Base-by-base conservation (phyloP, 2,888 invertebrate species). In the Platycheirus rosarum region DNA sequence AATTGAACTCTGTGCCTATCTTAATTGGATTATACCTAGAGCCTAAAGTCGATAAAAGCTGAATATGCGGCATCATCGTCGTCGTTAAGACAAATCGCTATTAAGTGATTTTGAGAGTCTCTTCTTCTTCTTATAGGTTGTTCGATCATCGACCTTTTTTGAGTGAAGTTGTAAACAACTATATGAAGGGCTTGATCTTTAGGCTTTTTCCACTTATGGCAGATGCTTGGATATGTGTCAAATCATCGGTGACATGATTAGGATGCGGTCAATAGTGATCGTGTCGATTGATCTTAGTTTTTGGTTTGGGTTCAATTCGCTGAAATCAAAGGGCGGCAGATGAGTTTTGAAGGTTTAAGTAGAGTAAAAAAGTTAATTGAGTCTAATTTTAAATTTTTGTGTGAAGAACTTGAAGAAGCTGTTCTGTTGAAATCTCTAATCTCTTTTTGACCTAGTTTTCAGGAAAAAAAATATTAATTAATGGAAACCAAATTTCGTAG, bases 161-260 rank as follows among this genome's bases (percentile, higher is more conserved):
- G 18, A 55, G 9, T 14, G 20, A 55, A 40, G 20, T 0, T 40
- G 14, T 14, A 3, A 11, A n/a, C n/a, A 0, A 20, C 13, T 23
- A 46, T 3, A 51, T 11, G 32, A 51, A 14, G 55, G 26, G 5
- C n/a, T 46, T 42, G 26, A 18, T 23, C 16, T 20, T 4, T 42
- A 16, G 18, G 42, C 46, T 60, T 23, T 69, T 8, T 42, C 16
- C 40, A 68, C 71, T 82, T 82, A 77, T 82, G 82, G 77, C 82
- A 77, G 71, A 82, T 82, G 82, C 82, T 82, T 82, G 77, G 68
- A 82, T 77, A 73, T 82, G 71, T 82, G 82, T 82, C 82, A 82
- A 68, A 82, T 73, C 80, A 70, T n/a, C 40, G 65, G 51, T 60
- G 80, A 80, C 65, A 66, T 51, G 80, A 80, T 80, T 76, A 76